Base-by-base conservation (phyloP, 2,797 vertebrate species). In the Decapterus maruadsi region DNA sequence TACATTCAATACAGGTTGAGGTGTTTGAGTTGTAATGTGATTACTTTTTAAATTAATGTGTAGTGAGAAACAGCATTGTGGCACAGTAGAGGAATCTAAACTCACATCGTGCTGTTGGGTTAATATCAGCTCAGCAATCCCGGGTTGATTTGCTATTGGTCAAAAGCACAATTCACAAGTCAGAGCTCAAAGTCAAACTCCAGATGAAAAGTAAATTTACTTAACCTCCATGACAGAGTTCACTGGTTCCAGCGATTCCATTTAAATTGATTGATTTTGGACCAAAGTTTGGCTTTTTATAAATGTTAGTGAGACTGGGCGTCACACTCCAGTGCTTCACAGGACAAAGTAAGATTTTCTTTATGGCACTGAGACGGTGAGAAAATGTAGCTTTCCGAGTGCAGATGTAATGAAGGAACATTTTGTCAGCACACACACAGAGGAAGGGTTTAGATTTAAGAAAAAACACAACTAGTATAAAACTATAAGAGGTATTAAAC, bases 401-500 rank as follows among this genome's bases (percentile, higher is more conserved):
- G 11, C 22, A 61, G n/a, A 14, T 66, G 43, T 77, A 36, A 34
- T 51, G 20, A 6, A n/a, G 22, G 51, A 19, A 46, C 16, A 26
- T 65, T 60, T n/a, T 56, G 8, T 63, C 38, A 64, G 43, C 13
- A 34, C 50, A n/a, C 20, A n/a, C 43, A 22, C 22, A 53, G 50
- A 53, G 2, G 50, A 8, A 34, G 31, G 31, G 4, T 34, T 34
- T 34, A 34, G 31, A 5, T 34, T 34, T 34, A 0, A 6, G 31
- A 34, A 34, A 34, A 4, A 34, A 4, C 31, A 34, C 31, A 34
- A 34, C 31, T 34, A 34, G 31, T 34, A 34, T 34, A 34, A 34
- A 34, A 34, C 31, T 34, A 4, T 26, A 3, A 26, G 26, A 26
- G 26, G 1, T 26, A 26, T 26, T 26, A 26, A 26, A 26, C 26